phyloP scores from a whole-genome alignment of 2,113 vertebrate species.

The Dasypus novemcinctus region DNA sequence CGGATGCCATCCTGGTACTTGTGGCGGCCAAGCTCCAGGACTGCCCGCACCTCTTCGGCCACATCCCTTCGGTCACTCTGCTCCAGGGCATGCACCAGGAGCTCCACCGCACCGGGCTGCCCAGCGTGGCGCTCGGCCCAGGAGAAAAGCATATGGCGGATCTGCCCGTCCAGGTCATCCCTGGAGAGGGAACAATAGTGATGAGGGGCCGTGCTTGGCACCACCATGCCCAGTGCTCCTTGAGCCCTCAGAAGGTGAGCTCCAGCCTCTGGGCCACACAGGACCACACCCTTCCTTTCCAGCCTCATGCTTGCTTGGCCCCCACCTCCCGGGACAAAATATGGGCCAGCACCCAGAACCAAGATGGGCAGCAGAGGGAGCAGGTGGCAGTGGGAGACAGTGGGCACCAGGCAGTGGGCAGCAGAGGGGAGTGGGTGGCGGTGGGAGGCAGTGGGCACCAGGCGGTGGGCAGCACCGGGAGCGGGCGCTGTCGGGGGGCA shows the following conservation, averaged over 20 bases:
- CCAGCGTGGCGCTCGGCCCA: slow-evolving; percentile 89
- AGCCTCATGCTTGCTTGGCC: neutral
- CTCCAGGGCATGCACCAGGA: slow-evolving; percentile 87
- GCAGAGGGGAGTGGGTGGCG: too few species aligned
- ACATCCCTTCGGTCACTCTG: slow-evolving; percentile 90
- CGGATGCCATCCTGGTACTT: slow-evolving; percentile 92
- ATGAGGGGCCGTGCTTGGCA: neutral
- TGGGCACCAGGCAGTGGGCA: too few species aligned
- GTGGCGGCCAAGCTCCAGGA: slow-evolving; percentile 89
- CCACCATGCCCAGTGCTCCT: neutral
- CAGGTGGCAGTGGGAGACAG: too few species aligned
- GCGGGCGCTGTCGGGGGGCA: too few species aligned
- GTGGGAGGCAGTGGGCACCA: too few species aligned
- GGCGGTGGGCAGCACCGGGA: too few species aligned
- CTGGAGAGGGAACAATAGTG: slow-evolving; percentile 73
- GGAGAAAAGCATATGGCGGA: slow-evolving; percentile 93
- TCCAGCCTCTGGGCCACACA: neutral
- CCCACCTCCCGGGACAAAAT: neutral
- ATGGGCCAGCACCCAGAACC: too few species aligned
- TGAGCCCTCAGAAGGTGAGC: accelerated
- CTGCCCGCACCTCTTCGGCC: slow-evolving; percentile 90
- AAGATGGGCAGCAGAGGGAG: too few species aligned
- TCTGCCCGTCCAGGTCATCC: slow-evolving; percentile 89
- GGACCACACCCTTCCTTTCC: neutral
- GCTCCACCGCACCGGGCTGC: slow-evolving; percentile 84